Percentiles rank a stretch among this genome's conserved stretches.
phyloP scores from a whole-genome alignment of 2,113 vertebrate genomes.

The Tichodroma muraria region DNA sequence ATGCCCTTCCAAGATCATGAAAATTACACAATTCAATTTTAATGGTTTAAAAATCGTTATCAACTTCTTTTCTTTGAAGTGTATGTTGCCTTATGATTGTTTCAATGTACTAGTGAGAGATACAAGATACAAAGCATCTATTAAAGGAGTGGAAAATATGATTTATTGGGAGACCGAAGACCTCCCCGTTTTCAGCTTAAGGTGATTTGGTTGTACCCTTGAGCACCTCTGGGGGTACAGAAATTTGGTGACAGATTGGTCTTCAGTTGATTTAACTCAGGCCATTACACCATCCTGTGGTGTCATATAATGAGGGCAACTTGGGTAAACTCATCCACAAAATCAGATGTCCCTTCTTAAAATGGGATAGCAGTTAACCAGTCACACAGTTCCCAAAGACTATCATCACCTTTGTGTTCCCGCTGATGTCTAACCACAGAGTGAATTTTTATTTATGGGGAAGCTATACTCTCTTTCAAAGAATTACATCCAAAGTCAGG shows the following conservation, averaged over 20 bases:
- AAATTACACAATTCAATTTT: constrained; percentile 26
- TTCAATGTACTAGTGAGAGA: not conserved
- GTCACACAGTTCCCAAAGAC: not conserved
- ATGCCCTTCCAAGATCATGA: not conserved
- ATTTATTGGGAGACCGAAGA: not conserved
- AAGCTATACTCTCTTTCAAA: not conserved
- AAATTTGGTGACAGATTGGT: not conserved
- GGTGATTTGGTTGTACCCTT: not conserved
- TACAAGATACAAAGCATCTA: not conserved
- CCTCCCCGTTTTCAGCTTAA: not conserved
- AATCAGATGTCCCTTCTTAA: not conserved
- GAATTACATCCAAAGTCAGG: not conserved
- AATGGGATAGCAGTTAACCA: not conserved
- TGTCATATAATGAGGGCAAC: not conserved
- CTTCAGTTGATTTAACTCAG: not conserved
- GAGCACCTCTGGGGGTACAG: not conserved
- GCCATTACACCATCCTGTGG: not conserved
- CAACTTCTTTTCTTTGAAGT: constrained; percentile 30
- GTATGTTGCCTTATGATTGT: not conserved
- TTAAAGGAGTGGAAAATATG: not conserved
- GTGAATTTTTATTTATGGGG: not conserved
- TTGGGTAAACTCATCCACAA: not conserved
- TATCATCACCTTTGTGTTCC: not conserved
- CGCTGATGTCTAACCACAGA: not conserved
- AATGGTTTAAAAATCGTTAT: constrained; percentile 47